phyloP scores from a whole-genome alignment of 2,888 invertebrate genomes.

The Lissonota sp. region DNA sequence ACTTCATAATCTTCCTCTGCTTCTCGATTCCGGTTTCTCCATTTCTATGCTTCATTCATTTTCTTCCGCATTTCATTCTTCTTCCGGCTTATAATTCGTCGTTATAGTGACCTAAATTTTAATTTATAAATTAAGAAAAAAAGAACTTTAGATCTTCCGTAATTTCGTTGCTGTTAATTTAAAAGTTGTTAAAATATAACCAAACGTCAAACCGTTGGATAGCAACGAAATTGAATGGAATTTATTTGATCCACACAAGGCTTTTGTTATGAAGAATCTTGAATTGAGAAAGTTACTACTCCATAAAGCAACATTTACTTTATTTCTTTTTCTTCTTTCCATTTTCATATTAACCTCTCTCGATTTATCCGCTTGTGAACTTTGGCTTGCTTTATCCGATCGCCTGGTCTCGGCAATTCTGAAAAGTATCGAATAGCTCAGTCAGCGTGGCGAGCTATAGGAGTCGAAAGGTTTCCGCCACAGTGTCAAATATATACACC shows the following conservation, averaged over 20 bases:
- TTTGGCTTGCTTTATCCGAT: slow-evolving; percentile 9
- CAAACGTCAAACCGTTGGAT: too few species aligned
- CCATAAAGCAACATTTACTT: too few species aligned
- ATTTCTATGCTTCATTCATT: slow-evolving; percentile 23
- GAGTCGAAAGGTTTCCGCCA: slow-evolving; percentile 72
- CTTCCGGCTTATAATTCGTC: slow-evolving; percentile 17
- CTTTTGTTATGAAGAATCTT: too few species aligned
- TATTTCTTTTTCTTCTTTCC: too few species aligned
- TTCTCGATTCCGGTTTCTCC: slow-evolving; percentile 46
- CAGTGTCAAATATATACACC: slow-evolving; percentile 21
- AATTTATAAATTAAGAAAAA: background rate
- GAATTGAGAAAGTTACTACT: too few species aligned
- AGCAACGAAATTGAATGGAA: too few species aligned
- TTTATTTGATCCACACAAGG: too few species aligned
- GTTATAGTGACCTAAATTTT: slow-evolving; percentile 16
- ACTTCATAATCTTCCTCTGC: slow-evolving; percentile 2
- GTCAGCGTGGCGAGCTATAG: slow-evolving; percentile 60
- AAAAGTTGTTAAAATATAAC: too few species aligned
- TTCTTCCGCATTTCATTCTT: slow-evolving; percentile 49
- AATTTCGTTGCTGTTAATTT: too few species aligned
- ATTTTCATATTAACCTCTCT: too few species aligned
- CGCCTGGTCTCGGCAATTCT: slow-evolving; percentile 66
- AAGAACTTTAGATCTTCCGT: too few species aligned
- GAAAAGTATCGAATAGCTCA: slow-evolving; percentile 74
- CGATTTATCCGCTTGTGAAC: background rate